A percentile compares a stretch with the other conserved stretches of the same genome.
phyloP scores from a whole-genome alignment of 2,113 vertebrate genomes.

The Globicephala melas region DNA sequence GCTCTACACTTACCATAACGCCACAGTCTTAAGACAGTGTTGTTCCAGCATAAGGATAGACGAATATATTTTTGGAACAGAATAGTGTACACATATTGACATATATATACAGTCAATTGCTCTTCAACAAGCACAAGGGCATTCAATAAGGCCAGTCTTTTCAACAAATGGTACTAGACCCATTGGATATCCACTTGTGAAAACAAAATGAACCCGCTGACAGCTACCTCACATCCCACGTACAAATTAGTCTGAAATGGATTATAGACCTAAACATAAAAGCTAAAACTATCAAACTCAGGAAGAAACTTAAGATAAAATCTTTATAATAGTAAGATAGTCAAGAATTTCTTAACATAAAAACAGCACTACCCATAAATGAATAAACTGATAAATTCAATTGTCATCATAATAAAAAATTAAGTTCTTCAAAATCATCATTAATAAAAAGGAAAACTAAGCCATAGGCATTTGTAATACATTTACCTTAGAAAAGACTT shows the following conservation, averaged over 20 bases:
- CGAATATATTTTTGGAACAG: background rate
- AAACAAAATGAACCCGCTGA: background rate
- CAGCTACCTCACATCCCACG: background rate
- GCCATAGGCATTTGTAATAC: background rate
- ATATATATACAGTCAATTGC: too few relatives aligned
- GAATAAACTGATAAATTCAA: background rate
- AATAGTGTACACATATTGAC: background rate
- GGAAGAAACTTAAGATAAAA: background rate
- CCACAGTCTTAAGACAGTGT: background rate
- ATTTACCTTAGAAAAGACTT: background rate
- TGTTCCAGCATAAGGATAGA: background rate
- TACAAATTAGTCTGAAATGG: too few relatives aligned
- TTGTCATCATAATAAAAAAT: background rate
- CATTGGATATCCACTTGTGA: background rate
- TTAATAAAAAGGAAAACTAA: background rate
- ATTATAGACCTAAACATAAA: too few relatives aligned
- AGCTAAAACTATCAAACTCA: background rate
- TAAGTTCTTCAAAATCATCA: background rate
- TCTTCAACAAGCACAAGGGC: background rate
- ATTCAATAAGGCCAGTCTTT: background rate
- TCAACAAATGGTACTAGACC: background rate
- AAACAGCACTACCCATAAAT: background rate
- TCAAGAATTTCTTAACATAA: background rate
- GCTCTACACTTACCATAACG: background rate
- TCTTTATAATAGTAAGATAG: background rate